Conservation (phyloP, 2,888 invertebrate species). For the Idaea aversata region DNA sequence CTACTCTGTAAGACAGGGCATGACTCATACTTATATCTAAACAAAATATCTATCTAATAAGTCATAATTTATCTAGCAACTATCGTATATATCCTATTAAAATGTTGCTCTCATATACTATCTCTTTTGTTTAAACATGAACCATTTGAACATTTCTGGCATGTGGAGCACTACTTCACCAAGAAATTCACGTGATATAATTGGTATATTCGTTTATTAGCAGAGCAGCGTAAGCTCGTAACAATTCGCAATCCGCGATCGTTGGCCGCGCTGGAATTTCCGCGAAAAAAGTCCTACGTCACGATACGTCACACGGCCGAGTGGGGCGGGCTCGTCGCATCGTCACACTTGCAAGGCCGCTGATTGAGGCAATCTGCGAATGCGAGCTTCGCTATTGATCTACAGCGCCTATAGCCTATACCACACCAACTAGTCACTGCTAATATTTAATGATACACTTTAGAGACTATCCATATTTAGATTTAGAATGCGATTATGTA, state of each 20-base stretch:
- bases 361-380: conserved; percentile 17
- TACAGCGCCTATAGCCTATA: neutral
- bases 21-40: neutral
- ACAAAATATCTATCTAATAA: neutral
- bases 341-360: conserved; percentile 68
- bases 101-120: neutral
- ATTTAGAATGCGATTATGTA: neutral
- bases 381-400: conserved; percentile 9
- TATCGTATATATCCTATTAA: too few relatives aligned
- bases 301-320: conserved; percentile 49
- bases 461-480: neutral
- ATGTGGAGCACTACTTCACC: neutral
- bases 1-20: too few relatives aligned
- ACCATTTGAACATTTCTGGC: neutral
- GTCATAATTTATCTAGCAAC: neutral
- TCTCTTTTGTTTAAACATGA: neutral
- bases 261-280: conserved; percentile 69
- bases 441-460: neutral
- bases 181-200: neutral
- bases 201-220: neutral
- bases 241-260: conserved; percentile 45
- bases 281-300: conserved; percentile 74
- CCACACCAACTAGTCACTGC: neutral
- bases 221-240: neutral
- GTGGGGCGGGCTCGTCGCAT: conserved; percentile 45